phyloP scores from a whole-genome alignment of 2,113 vertebrate species.

The Tetrax tetrax region DNA sequence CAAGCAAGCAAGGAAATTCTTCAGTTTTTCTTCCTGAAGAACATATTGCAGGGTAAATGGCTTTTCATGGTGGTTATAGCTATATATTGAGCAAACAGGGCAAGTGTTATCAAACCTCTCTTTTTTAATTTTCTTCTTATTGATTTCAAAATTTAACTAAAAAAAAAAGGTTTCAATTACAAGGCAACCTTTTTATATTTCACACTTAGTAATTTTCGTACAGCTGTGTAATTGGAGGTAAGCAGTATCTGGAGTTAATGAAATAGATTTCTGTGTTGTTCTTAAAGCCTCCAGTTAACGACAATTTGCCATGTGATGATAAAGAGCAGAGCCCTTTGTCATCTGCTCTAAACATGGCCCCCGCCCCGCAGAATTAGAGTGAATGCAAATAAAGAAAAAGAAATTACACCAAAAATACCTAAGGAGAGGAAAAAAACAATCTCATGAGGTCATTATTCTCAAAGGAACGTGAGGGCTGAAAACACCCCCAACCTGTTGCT shows the following conservation, averaged over 20 bases:
- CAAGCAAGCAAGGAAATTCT: background rate
- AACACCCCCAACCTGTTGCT: background rate
- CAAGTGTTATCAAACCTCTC: background rate
- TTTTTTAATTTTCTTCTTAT: constrained; percentile 51
- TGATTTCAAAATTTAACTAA: constrained; percentile 66
- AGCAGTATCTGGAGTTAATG: constrained; percentile 55
- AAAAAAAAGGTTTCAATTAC: constrained; percentile 53
- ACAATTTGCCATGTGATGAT: background rate
- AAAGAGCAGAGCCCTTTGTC: constrained; percentile 13
- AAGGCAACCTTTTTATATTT: constrained; percentile 54
- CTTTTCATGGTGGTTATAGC: constrained; percentile 17
- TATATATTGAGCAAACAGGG: constrained; percentile 9
- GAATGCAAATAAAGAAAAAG: constrained; percentile 42
- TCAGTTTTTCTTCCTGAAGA: background rate
- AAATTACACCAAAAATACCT: constrained; percentile 38
- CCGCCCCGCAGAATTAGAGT: background rate
- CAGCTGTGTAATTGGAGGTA: constrained; percentile 46
- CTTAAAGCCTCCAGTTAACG: constrained; percentile 8
- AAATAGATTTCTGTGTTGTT: constrained; percentile 61
- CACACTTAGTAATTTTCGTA: constrained; percentile 49
- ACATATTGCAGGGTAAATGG: background rate
- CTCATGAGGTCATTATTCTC: background rate
- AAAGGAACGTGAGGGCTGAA: background rate
- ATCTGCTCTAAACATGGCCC: background rate
- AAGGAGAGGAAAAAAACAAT: background rate